phyloP scores from a whole-genome alignment of 2,797 vertebrate genomes.

The Halcyon badia region DNA sequence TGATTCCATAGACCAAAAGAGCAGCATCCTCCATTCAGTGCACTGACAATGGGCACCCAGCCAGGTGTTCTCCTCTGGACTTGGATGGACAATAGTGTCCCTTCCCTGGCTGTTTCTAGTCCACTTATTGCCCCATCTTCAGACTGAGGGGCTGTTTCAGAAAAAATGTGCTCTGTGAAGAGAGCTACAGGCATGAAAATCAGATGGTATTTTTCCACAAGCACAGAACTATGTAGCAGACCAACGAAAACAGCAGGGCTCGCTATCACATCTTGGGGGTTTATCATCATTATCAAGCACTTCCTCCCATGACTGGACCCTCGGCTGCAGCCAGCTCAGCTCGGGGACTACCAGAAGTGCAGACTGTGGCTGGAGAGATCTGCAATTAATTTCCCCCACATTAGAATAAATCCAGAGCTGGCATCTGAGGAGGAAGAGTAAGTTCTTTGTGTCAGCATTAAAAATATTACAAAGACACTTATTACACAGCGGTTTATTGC shows the following conservation, averaged over 20 bases:
- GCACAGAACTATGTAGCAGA: background rate
- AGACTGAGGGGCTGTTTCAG: background rate
- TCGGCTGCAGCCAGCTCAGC: background rate
- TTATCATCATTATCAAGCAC: background rate
- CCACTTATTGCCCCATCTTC: background rate
- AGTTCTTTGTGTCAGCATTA: background rate
- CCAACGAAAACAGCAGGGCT: background rate
- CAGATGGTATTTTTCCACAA: background rate
- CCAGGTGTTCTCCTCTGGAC: fast-evolving
- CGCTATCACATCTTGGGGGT: background rate
- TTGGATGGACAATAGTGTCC: fast-evolving
- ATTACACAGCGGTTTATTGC: background rate
- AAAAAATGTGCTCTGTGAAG: background rate
- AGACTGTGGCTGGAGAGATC: background rate
- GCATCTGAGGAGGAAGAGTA: background rate
- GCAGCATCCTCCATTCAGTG: background rate
- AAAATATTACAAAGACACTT: slow-evolving; percentile 8
- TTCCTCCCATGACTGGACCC: background rate
- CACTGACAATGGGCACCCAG: background rate
- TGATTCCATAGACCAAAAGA: background rate
- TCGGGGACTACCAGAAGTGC: background rate
- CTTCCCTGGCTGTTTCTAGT: background rate
- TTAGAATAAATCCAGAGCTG: background rate
- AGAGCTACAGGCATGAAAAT: background rate
- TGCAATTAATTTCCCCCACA: background rate